Percentiles rank a stretch among this genome's conserved stretches.
phyloP scores from a whole-genome alignment of 2,888 invertebrate genomes.

The Iphiclides podalirius region DNA sequence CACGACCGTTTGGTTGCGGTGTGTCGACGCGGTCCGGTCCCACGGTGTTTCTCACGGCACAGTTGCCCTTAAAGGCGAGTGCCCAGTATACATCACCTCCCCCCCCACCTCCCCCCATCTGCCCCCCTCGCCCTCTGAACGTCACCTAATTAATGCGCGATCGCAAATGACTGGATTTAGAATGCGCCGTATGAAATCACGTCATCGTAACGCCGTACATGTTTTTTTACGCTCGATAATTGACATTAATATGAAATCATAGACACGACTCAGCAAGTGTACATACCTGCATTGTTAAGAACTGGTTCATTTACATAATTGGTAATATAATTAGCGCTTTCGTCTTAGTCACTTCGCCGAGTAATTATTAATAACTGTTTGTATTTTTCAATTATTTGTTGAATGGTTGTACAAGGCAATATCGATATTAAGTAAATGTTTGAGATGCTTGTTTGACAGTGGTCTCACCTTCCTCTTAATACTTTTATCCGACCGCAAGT shows the following conservation, averaged over 20 bases:
- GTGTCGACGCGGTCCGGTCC: slow-evolving; percentile 35
- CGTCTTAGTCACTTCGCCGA: neutral
- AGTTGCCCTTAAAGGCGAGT: slow-evolving; percentile 58
- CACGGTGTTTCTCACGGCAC: slow-evolving; percentile 67
- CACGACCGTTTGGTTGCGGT: slow-evolving; percentile 25
- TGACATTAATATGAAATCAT: neutral
- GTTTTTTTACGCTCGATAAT: slow-evolving; percentile 11
- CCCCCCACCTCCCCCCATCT: slow-evolving; percentile 12
- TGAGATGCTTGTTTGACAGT: no score
- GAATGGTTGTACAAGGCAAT: no score
- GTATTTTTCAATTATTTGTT: no score
- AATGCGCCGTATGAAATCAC: slow-evolving; percentile 8
- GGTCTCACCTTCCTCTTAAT: no score
- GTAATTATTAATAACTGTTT: no score
- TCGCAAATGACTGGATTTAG: slow-evolving; percentile 6
- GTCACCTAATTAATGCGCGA: slow-evolving; percentile 10
- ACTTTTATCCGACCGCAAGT: no score
- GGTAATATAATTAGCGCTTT: neutral
- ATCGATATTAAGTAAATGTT: no score
- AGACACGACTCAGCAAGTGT: slow-evolving; percentile 25
- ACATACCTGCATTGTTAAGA: neutral
- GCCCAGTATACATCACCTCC: slow-evolving; percentile 35
- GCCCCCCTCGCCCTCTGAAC: neutral
- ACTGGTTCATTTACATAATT: neutral
- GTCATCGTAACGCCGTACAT: neutral